phyloP scores from a whole-genome alignment of 1,140 invertebrate genomes.

The Liolophura sinensis region DNA sequence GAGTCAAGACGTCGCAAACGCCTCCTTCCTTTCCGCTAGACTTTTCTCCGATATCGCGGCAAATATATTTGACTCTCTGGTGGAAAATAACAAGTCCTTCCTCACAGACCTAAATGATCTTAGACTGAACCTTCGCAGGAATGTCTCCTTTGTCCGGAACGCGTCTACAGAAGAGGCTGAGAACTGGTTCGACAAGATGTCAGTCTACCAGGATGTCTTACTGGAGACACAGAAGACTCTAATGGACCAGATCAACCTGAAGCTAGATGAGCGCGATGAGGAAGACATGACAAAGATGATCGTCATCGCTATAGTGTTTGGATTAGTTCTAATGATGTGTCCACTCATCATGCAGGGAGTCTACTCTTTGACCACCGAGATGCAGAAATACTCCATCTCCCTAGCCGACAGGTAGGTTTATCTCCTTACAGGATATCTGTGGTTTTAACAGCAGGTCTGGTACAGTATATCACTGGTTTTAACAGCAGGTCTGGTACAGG shows the following conservation, averaged over 20 bases:
- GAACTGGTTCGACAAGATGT: slow-evolving; percentile 30
- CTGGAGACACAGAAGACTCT: slow-evolving; percentile 11
- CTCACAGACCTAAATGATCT: slow-evolving; percentile 13
- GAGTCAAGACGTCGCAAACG: slow-evolving; percentile 31
- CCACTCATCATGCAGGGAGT: slow-evolving; percentile 39
- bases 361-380: slow-evolving; percentile 42
- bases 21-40: slow-evolving; percentile 24
- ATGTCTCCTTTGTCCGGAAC: slow-evolving; percentile 12
- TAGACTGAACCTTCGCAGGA: slow-evolving; percentile 19
- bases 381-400: slow-evolving; percentile 43
- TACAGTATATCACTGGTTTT: no score
- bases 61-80: slow-evolving; percentile 12
- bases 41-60: slow-evolving; percentile 25
- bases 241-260: slow-evolving; percentile 10
- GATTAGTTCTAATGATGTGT: slow-evolving; percentile 35
- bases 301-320: slow-evolving; percentile 31
- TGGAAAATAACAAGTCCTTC: slow-evolving; percentile 17
- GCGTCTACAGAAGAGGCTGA: slow-evolving; percentile 16
- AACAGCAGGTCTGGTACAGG: no score
- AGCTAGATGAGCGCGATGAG: slow-evolving; percentile 5
- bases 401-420: slow-evolving; percentile 39
- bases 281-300: slow-evolving; percentile 25
- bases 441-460: no score
- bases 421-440: background rate
- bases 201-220: slow-evolving; percentile 19